Conservation (phyloP, 1,140 invertebrate species). For the Ganaspis sp. region DNA sequence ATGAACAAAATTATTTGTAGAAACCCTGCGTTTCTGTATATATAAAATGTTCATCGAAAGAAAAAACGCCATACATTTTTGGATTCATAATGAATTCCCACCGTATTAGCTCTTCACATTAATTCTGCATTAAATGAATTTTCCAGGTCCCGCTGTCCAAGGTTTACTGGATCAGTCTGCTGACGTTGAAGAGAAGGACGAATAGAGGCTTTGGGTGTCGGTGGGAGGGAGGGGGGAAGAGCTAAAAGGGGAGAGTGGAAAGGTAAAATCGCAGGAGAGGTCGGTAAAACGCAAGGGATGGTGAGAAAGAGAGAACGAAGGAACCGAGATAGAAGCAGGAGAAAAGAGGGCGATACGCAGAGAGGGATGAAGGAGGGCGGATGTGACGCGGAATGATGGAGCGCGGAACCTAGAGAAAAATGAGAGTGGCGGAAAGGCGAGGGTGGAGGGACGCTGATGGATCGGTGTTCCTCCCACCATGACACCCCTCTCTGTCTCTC, state of each 20-base stretch:
- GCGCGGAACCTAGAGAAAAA: conserved; percentile 76
- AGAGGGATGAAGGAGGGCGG: conserved; percentile 75
- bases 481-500: conserved; percentile 77
- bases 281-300: not conserved
- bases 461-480: conserved; percentile 77
- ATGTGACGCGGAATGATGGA: conserved; percentile 77
- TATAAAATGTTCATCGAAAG: no score
- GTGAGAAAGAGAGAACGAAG: not conserved
- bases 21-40: no score
- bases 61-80: no score
- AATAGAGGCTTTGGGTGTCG: no score
- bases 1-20: no score
- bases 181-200: no score
- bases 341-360: conserved; percentile 55
- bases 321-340: conserved; percentile 44
- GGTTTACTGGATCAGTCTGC: no score
- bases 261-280: conserved; percentile 9
- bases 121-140: no score
- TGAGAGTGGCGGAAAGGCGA: conserved; percentile 76
- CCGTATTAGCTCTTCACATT: no score
- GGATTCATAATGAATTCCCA: no score
- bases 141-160: no score
- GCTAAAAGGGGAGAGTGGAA: not conserved
- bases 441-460: conserved; percentile 75
- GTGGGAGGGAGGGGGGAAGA: no score